Evolutionary conservation across 37 sponge, comb jelly and placozoan genomes (phyloP).

Genomic region (Diacarnus erythraeanus): DNA sequence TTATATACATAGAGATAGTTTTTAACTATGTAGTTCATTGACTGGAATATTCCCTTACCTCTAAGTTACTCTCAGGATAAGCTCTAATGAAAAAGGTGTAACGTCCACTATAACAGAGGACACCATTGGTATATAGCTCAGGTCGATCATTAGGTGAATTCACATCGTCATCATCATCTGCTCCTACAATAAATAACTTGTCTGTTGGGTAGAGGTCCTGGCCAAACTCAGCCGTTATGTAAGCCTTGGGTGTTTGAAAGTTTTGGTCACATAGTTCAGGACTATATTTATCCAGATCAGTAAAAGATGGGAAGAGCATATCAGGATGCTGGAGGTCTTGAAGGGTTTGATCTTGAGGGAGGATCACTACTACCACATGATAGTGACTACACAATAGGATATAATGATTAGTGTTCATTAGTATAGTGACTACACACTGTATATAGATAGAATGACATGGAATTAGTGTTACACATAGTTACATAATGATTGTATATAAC

Average conservation of each 20-base stretch:
- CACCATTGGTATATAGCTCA: slow-evolving; percentile 34
- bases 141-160: slow-evolving; percentile 49
- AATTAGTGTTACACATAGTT: neutral
- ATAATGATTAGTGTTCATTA: neutral
- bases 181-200: slow-evolving; percentile 7
- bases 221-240: slow-evolving; percentile 68
- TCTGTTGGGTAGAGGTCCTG: slow-evolving; percentile 19
- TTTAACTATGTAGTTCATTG: too few species aligned
- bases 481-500: neutral
- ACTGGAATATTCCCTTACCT: slow-evolving; percentile 11
- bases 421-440: too few species aligned
- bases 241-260: neutral
- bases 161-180: neutral
- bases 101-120: slow-evolving; percentile 11
- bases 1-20: too few species aligned
- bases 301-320: neutral
- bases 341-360: neutral
- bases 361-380: slow-evolving; percentile 47
- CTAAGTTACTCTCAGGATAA: slow-evolving; percentile 9
- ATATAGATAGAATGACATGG: too few species aligned
- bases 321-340: slow-evolving; percentile 1
- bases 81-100: slow-evolving; percentile 69
- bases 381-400: slow-evolving; percentile 51
- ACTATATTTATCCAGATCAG: slow-evolving; percentile 5
- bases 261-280: neutral